Evolutionary conservation across 2,888 invertebrate species (phyloP).

Genomic region (Diarsia brunnea): DNA sequence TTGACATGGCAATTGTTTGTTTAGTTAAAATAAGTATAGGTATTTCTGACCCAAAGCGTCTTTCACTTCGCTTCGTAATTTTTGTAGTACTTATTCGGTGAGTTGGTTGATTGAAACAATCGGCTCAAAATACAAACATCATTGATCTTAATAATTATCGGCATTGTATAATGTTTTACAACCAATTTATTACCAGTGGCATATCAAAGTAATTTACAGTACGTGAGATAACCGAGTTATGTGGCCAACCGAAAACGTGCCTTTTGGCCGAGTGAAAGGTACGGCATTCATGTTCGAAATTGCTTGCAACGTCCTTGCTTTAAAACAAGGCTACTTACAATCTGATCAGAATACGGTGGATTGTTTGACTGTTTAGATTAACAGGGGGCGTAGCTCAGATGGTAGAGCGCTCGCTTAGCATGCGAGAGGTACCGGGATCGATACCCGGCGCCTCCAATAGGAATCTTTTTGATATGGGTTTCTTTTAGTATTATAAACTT

Average conservation of each 20-base stretch:
- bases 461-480: constrained; percentile 21
- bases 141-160: constrained; percentile 13
- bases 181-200: constrained; percentile 22
- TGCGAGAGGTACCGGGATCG: constrained; percentile 91
- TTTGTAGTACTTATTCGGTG: background rate
- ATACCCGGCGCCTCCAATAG: constrained; percentile 80
- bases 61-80: background rate
- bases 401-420: constrained; percentile 89
- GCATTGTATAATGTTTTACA: constrained; percentile 39
- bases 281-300: constrained; percentile 9
- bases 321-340: constrained; percentile 9
- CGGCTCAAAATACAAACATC: background rate
- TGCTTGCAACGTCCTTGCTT: constrained; percentile 30
- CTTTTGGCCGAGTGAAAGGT: constrained; percentile 52
- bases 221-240: constrained; percentile 46
- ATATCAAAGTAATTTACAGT: constrained; percentile 52
- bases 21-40: background rate
- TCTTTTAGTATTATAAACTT: constrained; percentile 12
- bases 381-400: constrained; percentile 86
- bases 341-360: constrained; percentile 19
- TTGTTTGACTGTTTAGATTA: constrained; percentile 3
- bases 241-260: constrained; percentile 39
- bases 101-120: background rate
- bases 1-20: background rate
- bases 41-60: background rate